These are phyloP conservation scores for Taenaris catops DNA, from an alignment of 2,888 invertebrate genomes.

Conservation along the genomic window DNA sequence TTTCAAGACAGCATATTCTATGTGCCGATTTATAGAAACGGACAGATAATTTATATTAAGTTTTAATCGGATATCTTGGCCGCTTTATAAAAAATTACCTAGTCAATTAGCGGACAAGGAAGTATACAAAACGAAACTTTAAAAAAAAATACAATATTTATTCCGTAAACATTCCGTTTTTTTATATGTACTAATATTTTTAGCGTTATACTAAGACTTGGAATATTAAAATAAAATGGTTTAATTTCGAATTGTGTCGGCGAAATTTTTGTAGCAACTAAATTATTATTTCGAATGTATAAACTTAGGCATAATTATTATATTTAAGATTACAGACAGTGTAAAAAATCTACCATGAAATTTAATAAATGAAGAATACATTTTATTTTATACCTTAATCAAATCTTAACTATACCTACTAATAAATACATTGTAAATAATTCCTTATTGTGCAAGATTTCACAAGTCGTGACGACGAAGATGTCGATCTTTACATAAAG, in stretches of 20 bases:
- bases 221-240: not conserved
- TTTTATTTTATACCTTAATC: conserved; percentile 1
- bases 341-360: conserved; percentile 32
- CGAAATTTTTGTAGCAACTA: conserved; percentile 12
- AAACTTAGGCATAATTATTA: conserved; percentile 13
- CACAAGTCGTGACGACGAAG: too few species aligned
- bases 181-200: not conserved
- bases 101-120: conserved; percentile 60
- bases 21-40: too few species aligned
- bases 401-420: too few species aligned
- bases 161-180: conserved; percentile 28
- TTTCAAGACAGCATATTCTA: too few species aligned
- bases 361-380: conserved; percentile 37
- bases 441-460: too few species aligned
- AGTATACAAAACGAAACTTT: conserved; percentile 17
- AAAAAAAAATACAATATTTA: conserved; percentile 19
- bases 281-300: conserved; percentile 18
- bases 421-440: too few species aligned
- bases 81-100: conserved; percentile 56
- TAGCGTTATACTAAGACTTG: conserved; percentile 1
- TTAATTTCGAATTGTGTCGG: not conserved
- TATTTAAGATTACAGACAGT: conserved; percentile 18
- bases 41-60: too few species aligned
- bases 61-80: conserved; percentile 33
- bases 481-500: too few species aligned